Evolutionary conservation across 1,140 invertebrate species (phyloP).

Genomic region (Aphaenogaster ashmeadi): DNA sequence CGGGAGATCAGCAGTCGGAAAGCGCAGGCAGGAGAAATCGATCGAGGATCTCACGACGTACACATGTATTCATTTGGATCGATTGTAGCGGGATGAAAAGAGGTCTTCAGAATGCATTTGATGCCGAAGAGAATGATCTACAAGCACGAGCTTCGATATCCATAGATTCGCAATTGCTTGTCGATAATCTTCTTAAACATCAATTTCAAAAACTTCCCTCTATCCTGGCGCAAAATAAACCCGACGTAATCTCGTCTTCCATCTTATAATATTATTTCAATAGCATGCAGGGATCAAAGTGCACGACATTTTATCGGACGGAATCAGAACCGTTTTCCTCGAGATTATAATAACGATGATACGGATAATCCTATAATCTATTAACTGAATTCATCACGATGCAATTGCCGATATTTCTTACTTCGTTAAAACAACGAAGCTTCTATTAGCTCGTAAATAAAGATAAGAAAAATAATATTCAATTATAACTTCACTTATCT

Average conservation of each 20-base stretch:
- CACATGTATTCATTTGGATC: constrained; percentile 31
- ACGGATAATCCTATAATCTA: neutral
- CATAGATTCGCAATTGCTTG: neutral
- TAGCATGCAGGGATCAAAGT: neutral
- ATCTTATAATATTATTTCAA: constrained; percentile 9
- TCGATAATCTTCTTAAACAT: constrained; percentile 7
- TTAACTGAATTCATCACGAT: neutral
- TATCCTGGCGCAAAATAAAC: neutral
- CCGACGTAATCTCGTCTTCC: neutral
- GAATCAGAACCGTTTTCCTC: neutral
- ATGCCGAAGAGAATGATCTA: neutral
- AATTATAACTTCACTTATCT: constrained; percentile 43
- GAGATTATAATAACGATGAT: neutral
- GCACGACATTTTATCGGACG: neutral
- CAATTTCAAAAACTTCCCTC: neutral
- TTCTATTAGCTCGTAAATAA: neutral
- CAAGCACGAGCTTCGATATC: neutral
- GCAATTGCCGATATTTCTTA: constrained; percentile 3
- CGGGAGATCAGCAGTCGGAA: constrained; percentile 52
- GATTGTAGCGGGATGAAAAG: constrained; percentile 3
- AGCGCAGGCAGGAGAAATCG: constrained; percentile 44
- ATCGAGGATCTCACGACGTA: constrained; percentile 19
- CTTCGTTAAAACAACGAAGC: neutral
- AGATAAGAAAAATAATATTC: neutral
- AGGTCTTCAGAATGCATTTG: neutral